These are phyloP conservation scores for Periplaneta americana DNA, from an alignment of 1,140 invertebrate genomes.

Conservation along the genomic window DNA sequence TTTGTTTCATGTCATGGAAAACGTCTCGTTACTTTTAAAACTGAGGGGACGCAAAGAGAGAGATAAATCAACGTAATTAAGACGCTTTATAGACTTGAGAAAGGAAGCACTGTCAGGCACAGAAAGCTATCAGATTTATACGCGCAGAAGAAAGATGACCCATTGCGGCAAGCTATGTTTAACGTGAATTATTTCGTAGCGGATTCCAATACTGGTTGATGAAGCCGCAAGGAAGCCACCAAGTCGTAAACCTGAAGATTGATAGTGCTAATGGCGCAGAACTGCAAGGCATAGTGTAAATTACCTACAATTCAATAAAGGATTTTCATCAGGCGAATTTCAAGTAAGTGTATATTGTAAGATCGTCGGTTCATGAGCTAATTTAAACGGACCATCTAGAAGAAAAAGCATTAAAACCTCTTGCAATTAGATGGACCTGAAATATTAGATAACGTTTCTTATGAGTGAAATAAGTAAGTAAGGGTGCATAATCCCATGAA, in stretches of 20 bases:
- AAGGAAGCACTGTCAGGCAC: background rate
- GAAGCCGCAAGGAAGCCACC: background rate
- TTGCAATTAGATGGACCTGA: no score
- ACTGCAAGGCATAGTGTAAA: background rate
- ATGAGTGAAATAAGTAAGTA: no score
- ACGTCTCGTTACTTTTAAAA: background rate
- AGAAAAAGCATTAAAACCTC: no score
- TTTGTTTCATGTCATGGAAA: no score
- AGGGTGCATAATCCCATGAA: no score
- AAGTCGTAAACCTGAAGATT: background rate
- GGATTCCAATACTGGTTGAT: background rate
- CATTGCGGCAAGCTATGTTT: background rate
- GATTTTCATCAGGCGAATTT: no score
- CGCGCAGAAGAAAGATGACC: background rate
- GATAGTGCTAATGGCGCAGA: background rate
- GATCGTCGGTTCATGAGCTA: no score
- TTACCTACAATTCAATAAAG: background rate
- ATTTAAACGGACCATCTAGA: no score
- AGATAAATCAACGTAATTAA: background rate
- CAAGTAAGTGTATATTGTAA: no score
- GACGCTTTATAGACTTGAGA: background rate
- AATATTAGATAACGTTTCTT: no score
- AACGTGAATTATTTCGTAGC: background rate
- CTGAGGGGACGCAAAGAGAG: background rate
- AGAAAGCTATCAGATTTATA: background rate